These are phyloP conservation scores for Ylistrum balloti DNA, from an alignment of 1,140 invertebrate genomes.

Conservation along the genomic window DNA sequence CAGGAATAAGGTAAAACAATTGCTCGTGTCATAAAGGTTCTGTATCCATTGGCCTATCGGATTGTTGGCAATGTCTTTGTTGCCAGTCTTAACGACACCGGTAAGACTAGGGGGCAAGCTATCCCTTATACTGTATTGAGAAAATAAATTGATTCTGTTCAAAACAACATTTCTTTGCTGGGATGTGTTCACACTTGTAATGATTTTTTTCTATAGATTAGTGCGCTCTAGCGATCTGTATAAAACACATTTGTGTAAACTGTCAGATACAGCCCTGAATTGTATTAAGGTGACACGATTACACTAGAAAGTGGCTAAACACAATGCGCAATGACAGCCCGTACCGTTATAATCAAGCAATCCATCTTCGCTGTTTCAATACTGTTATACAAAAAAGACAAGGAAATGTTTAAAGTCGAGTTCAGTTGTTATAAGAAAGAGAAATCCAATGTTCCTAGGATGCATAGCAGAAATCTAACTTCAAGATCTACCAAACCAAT, in stretches of 20 bases:
- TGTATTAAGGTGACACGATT: neutral
- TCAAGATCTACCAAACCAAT: too few relatives aligned
- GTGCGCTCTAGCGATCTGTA: neutral
- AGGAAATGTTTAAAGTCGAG: neutral
- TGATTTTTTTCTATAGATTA: neutral
- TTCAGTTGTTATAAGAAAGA: neutral
- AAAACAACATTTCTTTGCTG: neutral
- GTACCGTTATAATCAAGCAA: neutral
- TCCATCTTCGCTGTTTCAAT: neutral
- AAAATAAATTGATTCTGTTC: constrained; percentile 30
- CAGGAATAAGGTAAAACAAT: neutral
- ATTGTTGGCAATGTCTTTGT: neutral
- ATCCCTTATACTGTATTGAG: neutral
- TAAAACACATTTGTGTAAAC: constrained; percentile 6
- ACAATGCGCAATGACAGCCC: neutral
- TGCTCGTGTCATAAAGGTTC: neutral
- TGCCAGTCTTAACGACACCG: neutral
- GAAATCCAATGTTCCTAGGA: neutral
- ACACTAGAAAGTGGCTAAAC: neutral
- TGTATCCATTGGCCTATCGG: neutral
- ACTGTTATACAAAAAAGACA: neutral
- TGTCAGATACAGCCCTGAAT: neutral
- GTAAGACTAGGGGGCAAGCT: neutral
- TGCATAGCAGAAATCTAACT: neutral
- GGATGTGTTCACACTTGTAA: neutral